A percentile compares a stretch with the other conserved stretches of the same genome.
Evolutionary conservation across 2,113 vertebrate genomes (phyloP).

Genomic region (Raja brachyura): DNA sequence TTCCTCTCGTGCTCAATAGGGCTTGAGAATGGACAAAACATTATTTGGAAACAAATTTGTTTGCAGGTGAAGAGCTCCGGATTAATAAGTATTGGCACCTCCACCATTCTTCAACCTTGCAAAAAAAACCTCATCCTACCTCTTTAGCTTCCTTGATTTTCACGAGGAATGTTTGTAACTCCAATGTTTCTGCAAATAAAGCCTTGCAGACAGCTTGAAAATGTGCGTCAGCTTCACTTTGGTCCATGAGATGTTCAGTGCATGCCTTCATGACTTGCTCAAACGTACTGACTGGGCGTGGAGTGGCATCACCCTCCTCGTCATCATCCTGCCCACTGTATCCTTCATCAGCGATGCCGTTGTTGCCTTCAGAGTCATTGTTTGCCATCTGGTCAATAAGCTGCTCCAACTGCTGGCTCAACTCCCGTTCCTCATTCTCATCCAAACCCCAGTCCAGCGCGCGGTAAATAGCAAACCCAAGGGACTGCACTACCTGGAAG

Average conservation of each 20-base stretch:
- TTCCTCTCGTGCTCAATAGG: background rate
- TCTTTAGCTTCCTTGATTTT: constrained; percentile 83
- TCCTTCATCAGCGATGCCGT: constrained; percentile 68
- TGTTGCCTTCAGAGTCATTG: constrained; percentile 48
- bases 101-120: background rate
- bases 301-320: constrained; percentile 49
- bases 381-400: constrained; percentile 87
- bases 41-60: background rate
- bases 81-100: background rate
- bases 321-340: constrained; percentile 82
- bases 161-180: constrained; percentile 83
- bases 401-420: constrained; percentile 79
- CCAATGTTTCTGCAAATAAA: constrained; percentile 80
- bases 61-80: background rate
- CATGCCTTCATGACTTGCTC: constrained; percentile 76
- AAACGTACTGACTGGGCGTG: constrained; percentile 62
- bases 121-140: constrained; percentile 53
- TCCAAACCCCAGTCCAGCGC: constrained; percentile 94
- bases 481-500: constrained; percentile 76
- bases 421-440: constrained; percentile 83
- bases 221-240: constrained; percentile 64
- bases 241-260: constrained; percentile 66
- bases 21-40: background rate
- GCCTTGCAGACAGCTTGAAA: constrained; percentile 91
- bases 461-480: constrained; percentile 86